Conservation (phyloP, 2,888 invertebrate species). For the Noctua janthe region DNA sequence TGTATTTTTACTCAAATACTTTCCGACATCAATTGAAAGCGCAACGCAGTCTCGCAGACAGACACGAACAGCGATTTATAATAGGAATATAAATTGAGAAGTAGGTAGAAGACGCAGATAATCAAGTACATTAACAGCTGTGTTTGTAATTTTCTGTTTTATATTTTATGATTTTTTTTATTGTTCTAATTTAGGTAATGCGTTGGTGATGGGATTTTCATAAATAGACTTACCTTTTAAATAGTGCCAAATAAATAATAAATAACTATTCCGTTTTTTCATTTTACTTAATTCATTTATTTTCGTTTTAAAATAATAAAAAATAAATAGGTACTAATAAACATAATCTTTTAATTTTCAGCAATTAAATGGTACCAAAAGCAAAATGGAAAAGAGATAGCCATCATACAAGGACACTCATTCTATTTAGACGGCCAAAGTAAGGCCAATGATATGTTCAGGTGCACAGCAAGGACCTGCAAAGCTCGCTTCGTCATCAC, state of each 20-base stretch:
- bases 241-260: neutral
- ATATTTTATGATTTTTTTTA: neutral
- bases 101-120: too few species aligned
- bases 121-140: too few species aligned
- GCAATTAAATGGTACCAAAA: conserved; percentile 55
- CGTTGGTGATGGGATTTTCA: too few species aligned
- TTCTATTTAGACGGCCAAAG: conserved; percentile 65
- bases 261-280: neutral
- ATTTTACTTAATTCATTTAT: conserved; percentile 4
- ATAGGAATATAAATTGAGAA: too few species aligned
- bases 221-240: too few species aligned
- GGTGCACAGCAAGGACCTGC: conserved; percentile 28
- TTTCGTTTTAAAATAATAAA: neutral
- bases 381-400: conserved; percentile 66
- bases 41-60: too few species aligned
- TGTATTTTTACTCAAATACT: neutral
- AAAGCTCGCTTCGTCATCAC: conserved; percentile 40
- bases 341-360: conserved; percentile 18
- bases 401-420: conserved; percentile 70
- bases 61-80: too few species aligned
- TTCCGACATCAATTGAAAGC: too few species aligned
- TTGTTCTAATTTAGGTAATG: neutral
- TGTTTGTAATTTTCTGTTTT: neutral
- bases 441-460: conserved; percentile 12
- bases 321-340: neutral